Evolutionary conservation across 2,888 invertebrate genomes (phyloP).

Genomic region (Drosophila pseudotalamancana): DNA sequence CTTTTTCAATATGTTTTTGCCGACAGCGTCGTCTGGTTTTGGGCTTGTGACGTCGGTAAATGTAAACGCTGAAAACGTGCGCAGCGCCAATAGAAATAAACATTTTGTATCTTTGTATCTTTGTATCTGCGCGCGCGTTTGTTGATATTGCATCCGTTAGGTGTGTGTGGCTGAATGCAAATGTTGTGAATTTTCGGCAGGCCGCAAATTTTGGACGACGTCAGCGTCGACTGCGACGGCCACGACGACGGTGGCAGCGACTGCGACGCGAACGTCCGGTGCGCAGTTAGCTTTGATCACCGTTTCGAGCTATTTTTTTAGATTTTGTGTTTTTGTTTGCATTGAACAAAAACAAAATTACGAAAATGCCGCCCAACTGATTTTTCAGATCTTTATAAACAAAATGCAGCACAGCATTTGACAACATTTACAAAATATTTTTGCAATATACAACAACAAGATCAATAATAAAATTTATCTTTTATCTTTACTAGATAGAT

Average conservation of each 20-base stretch:
- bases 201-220: slow-evolving; percentile 37
- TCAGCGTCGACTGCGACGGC: slow-evolving; percentile 4
- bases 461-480: too few species aligned
- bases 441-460: background rate
- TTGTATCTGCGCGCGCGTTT: slow-evolving; percentile 9
- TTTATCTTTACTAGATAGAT: too few species aligned
- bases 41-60: slow-evolving; percentile 67
- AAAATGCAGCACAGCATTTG: slow-evolving; percentile 38
- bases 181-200: slow-evolving; percentile 66
- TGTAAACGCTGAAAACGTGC: slow-evolving; percentile 62
- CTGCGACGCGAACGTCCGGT: slow-evolving; percentile 71
- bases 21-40: slow-evolving; percentile 55
- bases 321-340: slow-evolving; percentile 49
- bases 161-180: slow-evolving; percentile 72
- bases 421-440: slow-evolving; percentile 27
- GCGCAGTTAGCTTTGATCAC: slow-evolving; percentile 74
- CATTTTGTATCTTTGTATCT: slow-evolving; percentile 60
- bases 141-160: slow-evolving; percentile 71
- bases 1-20: slow-evolving; percentile 33
- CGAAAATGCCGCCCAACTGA: slow-evolving; percentile 13
- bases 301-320: slow-evolving; percentile 23
- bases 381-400: slow-evolving; percentile 58
- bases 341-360: slow-evolving; percentile 32
- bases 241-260: slow-evolving; percentile 7
- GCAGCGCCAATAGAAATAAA: slow-evolving; percentile 46